Base-by-base conservation (phyloP, 1,140 invertebrate genomes). In the Charaxes varanes region DNA sequence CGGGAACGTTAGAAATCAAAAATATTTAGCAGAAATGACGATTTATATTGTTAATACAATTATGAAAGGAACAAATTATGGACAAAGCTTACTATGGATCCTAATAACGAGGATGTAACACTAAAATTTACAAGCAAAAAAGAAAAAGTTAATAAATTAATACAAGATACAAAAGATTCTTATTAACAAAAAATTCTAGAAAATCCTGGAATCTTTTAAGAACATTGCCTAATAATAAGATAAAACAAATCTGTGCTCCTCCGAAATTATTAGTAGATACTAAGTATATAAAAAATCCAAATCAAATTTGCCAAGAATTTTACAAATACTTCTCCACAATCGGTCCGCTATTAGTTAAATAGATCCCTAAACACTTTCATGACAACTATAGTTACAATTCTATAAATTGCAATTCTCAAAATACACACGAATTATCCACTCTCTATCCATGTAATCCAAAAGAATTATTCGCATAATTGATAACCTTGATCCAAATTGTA, bases 401-500 rank as follows among this genome's bases (percentile, higher is more conserved):
- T n/a, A n/a, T n/a, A n/a, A n/a, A n/a, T n/a, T n/a, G n/a, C n/a
- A 30, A 30, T 30, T 30, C 14, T 13, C 13, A 30, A 12, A 8
- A 30, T 30, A n/a, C 27, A 12, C 27, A 4, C 27, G 2, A 30
- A 30, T 15, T 13, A 30, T 4, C 6, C 8, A 6, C 8, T 11
- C 31, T 33, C 10, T 15, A 33, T 8, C 31, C 14, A 6, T 33
- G 31, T 33, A 33, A 15, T 10, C 15, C 7, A n/a, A 33, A 33
- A 33, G 31, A 33, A 19, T 18, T 30, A 8, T 30, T 15, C 11
- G 14, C n/a, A 30, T 30, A 30, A 30, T 30, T 30, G 27, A 12
- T 33, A 33, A 19, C 7, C 15, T 33, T 3, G 16, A 33, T 11
- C 19, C 17, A 17, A 33, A 33, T 33, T 33, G 15, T 21, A 33